Conservation (phyloP, 92 coral and sea anemone species). For the Paragorgia papillata region DNA sequence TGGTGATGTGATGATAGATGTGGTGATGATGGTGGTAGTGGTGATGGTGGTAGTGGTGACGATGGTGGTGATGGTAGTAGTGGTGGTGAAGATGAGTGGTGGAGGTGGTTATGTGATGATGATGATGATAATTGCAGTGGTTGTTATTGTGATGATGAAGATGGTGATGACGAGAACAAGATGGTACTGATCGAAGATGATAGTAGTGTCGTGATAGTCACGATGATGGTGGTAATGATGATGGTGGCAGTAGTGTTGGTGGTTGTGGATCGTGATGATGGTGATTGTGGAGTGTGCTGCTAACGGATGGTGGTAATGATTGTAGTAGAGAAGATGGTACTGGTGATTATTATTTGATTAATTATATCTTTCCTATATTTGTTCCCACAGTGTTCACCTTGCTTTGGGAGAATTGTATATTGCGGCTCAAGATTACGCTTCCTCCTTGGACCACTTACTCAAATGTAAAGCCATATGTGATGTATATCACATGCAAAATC, state of each 20-base stretch:
- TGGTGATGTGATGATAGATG: too few relatives aligned
- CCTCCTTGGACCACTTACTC: slow-evolving; percentile 81
- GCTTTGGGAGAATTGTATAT: slow-evolving; percentile 74
- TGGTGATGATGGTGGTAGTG: neutral
- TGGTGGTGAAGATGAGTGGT: too few relatives aligned
- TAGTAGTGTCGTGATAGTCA: too few relatives aligned
- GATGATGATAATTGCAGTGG: too few relatives aligned
- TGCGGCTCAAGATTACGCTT: slow-evolving; percentile 71
- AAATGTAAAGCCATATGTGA: slow-evolving; percentile 80
- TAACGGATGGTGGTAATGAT: neutral
- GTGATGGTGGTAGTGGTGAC: neutral
- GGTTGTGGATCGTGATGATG: neutral
- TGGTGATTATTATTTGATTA: too few relatives aligned
- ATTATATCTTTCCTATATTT: too few relatives aligned
- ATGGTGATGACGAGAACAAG: too few relatives aligned
- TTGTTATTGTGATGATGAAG: too few relatives aligned
- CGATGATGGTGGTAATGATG: too few relatives aligned
- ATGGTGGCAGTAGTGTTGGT: neutral
- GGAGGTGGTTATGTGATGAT: too few relatives aligned
- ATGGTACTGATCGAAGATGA: too few relatives aligned
- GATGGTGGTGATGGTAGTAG: neutral
- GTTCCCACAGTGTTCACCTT: slow-evolving; percentile 66
- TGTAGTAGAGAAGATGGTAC: neutral
- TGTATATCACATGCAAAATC: slow-evolving; percentile 69
- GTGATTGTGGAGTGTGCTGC: neutral